A percentile compares a stretch with the other conserved stretches of the same genome.
phyloP scores from a whole-genome alignment of 2,797 vertebrate species.

The Fistularia tabacaria region DNA sequence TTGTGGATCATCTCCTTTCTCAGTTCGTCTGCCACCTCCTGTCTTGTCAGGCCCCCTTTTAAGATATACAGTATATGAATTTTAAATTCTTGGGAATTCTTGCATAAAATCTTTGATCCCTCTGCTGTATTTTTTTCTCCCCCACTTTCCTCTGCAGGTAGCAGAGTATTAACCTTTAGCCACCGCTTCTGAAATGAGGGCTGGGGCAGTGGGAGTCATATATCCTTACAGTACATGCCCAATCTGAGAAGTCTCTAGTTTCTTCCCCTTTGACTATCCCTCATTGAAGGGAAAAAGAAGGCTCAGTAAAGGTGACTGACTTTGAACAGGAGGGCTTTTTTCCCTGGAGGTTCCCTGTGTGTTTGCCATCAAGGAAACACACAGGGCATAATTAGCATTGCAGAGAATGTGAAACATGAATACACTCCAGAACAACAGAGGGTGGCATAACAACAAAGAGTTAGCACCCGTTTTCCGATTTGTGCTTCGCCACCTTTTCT shows the following conservation, averaged over 20 bases:
- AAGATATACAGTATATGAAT: slow-evolving; percentile 23
- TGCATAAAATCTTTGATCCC: slow-evolving; percentile 48
- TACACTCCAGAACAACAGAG: slow-evolving; percentile 1
- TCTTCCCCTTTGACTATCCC: slow-evolving; percentile 37
- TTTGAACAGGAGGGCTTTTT: slow-evolving; percentile 52
- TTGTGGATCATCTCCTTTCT: no score
- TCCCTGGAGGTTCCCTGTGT: slow-evolving; percentile 3
- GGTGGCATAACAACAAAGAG: no score
- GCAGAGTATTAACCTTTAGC: slow-evolving; percentile 65
- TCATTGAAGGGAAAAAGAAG: slow-evolving; percentile 30
- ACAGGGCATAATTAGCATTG: slow-evolving; percentile 11
- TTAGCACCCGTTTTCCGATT: no score
- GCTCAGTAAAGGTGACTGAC: slow-evolving; percentile 30
- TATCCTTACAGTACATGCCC: slow-evolving; percentile 35
- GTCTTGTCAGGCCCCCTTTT: slow-evolving; percentile 5
- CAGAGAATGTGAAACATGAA: slow-evolving; percentile 14
- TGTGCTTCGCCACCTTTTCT: no score
- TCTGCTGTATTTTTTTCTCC: slow-evolving; percentile 14
- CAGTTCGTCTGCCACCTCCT: slow-evolving; percentile 10
- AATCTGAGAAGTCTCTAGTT: slow-evolving; percentile 28
- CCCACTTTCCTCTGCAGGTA: slow-evolving; percentile 42
- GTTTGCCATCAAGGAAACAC: slow-evolving; percentile 15
- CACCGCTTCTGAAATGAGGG: slow-evolving; percentile 64
- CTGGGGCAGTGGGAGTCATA: slow-evolving; percentile 53
- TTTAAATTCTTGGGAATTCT: slow-evolving; percentile 27